Percentiles rank a stretch among this genome's conserved stretches.
Conservation (phyloP, 2,888 invertebrate genomes). For the Mimumesa dahlbomi region DNA sequence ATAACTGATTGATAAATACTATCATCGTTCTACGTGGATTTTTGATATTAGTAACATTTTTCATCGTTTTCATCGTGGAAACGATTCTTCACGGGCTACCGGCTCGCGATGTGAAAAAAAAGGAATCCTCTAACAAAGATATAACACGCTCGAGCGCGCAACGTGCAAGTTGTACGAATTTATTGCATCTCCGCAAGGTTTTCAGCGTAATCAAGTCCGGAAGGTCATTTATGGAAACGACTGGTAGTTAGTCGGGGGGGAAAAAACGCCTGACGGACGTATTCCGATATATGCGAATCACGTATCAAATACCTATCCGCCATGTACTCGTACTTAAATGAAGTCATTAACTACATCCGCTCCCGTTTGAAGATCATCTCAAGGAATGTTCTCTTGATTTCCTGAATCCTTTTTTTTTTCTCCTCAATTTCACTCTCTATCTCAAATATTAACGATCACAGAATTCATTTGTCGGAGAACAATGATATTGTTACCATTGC, state of each 20-base stretch:
- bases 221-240: constrained; percentile 8
- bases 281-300: constrained; percentile 34
- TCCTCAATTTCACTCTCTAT: too few species aligned
- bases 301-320: constrained; percentile 34
- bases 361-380: constrained; percentile 8
- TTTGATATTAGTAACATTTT: too few species aligned
- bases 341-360: constrained; percentile 30
- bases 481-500: too few species aligned
- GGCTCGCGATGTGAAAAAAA: too few species aligned
- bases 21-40: not conserved
- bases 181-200: not conserved
- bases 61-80: too few species aligned
- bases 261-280: constrained; percentile 21
- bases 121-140: too few species aligned
- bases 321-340: constrained; percentile 37
- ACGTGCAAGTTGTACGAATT: not conserved
- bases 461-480: too few species aligned
- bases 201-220: constrained; percentile 4
- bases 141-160: too few species aligned
- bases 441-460: too few species aligned
- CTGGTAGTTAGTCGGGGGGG: not conserved
- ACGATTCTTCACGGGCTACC: too few species aligned
- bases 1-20: not conserved
- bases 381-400: not conserved
- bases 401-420: not conserved